Evolutionary conservation across 2,113 vertebrate genomes (phyloP), one percentile per base, ranked within the genome.

Genomic region (Ceyx margarethae): DNA sequence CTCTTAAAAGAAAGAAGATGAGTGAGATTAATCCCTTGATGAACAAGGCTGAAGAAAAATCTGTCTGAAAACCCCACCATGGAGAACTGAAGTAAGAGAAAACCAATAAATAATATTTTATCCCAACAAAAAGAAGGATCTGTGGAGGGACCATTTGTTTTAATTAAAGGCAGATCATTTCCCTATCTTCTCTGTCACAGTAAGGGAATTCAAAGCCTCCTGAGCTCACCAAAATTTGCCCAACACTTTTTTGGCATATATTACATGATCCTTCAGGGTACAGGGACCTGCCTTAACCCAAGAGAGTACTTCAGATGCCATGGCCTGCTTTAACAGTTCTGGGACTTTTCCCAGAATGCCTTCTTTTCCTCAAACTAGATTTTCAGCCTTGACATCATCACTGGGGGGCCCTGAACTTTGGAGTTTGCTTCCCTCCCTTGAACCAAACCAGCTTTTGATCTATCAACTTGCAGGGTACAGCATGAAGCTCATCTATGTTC

Each of bases 401-500:
- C 0, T 29, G 35, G 9, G 60, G 21, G 33, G 7, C 22, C 17
- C 51, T 77, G 76, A 92, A 85, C 31, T 73, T 29, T 31, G 48
- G 46, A 77, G 19, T 71, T 77, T 91, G 1, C 18, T 73, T 74
- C 22, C 26, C 29, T 15, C 2, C 9, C 67, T 82, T 89, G 87
- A 43, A 16, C 89, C 79, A 80, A 43, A 26, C 13, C 29, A 85
- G 33, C 21, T 86, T 91, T 87, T 15, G 56, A 21, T 76, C 61
- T 68, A 20, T 15, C 81, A 31, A 48, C 9, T 69, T 60, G 57
- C 64, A 89, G 90, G 56, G 89, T 7, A 64, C 45, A 0, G 6
- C 48, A 42, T 57, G 72, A 81, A 94, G 81, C 90, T 89, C 82
- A 42, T 88, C 72, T 40, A 14, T 87, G 86, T 85, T 93, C 90